A percentile compares a stretch with the other conserved stretches of the same genome.
These are phyloP conservation scores for Clitarchus hookeri DNA, from an alignment of 2,888 invertebrate genomes.

Conservation along the genomic window DNA sequence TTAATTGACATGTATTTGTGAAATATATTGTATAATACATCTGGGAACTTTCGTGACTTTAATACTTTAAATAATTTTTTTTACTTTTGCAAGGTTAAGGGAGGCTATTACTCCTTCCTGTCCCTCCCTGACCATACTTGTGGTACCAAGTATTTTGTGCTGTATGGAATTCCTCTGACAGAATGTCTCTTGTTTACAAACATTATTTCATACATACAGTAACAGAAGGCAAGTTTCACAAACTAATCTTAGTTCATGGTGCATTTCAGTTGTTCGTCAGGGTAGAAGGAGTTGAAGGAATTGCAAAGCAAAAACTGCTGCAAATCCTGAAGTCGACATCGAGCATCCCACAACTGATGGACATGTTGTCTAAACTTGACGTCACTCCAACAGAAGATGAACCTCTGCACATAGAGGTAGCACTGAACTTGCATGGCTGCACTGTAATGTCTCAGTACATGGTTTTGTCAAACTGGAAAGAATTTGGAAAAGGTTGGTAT, in stretches of 20 bases:
- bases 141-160: too few relatives aligned
- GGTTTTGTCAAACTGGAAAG: constrained; percentile 67
- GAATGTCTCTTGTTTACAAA: too few relatives aligned
- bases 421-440: constrained; percentile 68
- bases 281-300: constrained; percentile 55
- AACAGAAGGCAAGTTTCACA: neutral
- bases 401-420: constrained; percentile 68
- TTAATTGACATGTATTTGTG: too few relatives aligned
- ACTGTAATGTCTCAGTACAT: constrained; percentile 69
- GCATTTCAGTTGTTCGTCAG: constrained; percentile 64
- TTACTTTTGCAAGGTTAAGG: too few relatives aligned
- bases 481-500: constrained; percentile 64
- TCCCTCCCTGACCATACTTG: too few relatives aligned
- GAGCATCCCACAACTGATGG: constrained; percentile 60
- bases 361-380: constrained; percentile 56
- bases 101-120: too few relatives aligned
- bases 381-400: constrained; percentile 54
- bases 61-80: too few relatives aligned
- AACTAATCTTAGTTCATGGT: neutral
- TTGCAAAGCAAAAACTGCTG: constrained; percentile 51
- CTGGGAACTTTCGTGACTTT: too few relatives aligned
- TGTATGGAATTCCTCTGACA: too few relatives aligned
- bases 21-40: too few relatives aligned
- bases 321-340: constrained; percentile 57
- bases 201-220: too few relatives aligned